Evolutionary conservation across 2,113 vertebrate species (phyloP).

Genomic region (Irena cyanogastra): DNA sequence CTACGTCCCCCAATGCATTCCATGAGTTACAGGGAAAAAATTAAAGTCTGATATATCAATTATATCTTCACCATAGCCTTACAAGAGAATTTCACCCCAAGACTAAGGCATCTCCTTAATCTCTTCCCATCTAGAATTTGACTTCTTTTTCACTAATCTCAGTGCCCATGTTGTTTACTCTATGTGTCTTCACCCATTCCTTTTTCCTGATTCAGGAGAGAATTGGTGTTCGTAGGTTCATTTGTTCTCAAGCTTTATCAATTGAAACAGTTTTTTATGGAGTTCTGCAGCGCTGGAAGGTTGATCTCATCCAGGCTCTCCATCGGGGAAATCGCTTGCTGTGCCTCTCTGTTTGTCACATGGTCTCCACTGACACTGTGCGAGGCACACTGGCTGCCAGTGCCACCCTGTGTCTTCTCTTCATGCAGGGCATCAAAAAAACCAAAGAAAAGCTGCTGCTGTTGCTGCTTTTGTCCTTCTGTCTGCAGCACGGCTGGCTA

Average conservation of each 20-base stretch:
- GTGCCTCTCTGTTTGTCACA: background rate
- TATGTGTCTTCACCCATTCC: background rate
- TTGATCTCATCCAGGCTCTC: background rate
- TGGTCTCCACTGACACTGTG: rapidly evolving
- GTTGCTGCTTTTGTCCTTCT: background rate
- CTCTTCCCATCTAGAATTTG: background rate
- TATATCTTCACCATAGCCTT: background rate
- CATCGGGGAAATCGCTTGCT: rapidly evolving
- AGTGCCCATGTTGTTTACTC: background rate
- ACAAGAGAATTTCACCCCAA: background rate
- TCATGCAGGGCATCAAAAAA: background rate
- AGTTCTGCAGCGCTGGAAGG: background rate
- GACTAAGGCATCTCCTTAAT: background rate
- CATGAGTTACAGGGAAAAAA: background rate
- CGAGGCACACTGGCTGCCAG: background rate
- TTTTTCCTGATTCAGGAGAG: background rate
- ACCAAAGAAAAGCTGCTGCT: background rate
- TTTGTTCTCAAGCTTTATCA: background rate
- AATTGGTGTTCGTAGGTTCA: background rate
- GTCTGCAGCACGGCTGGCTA: background rate
- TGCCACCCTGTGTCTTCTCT: background rate
- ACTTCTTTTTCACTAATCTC: background rate
- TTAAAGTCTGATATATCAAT: background rate
- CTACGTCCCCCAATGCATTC: background rate
- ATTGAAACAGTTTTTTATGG: background rate